phyloP scores from a whole-genome alignment of 2,113 vertebrate species.

The Glaucidium brasilianum region DNA sequence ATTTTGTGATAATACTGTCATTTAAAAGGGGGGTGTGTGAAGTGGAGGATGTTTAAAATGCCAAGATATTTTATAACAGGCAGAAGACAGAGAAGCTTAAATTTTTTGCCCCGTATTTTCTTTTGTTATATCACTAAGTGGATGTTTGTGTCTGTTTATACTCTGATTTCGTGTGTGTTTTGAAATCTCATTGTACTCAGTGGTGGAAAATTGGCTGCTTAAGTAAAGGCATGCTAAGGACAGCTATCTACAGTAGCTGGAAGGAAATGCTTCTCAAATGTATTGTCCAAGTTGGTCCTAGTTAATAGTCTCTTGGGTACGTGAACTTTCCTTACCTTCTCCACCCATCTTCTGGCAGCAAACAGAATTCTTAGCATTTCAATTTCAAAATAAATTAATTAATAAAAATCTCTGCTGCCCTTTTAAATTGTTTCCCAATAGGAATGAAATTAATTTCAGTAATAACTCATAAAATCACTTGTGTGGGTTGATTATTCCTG shows the following conservation, averaged over 20 bases:
- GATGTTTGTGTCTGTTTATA: constrained; percentile 57
- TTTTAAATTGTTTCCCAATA: background rate
- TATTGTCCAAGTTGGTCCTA: constrained; percentile 49
- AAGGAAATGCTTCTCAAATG: constrained; percentile 60
- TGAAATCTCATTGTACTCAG: constrained; percentile 57
- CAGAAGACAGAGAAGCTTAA: background rate
- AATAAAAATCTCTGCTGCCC: background rate
- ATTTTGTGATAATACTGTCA: background rate
- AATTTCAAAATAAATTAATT: background rate
- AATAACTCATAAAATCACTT: background rate
- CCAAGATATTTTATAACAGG: background rate
- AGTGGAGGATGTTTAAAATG: background rate
- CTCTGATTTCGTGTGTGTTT: constrained; percentile 21
- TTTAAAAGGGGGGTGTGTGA: background rate
- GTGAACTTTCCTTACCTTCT: constrained; percentile 53
- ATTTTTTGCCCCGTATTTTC: background rate
- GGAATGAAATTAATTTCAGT: background rate
- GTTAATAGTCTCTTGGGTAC: constrained; percentile 32
- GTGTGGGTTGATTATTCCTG: background rate
- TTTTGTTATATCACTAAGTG: constrained; percentile 56
- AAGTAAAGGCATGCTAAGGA: constrained; percentile 46
- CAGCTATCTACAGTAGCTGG: constrained; percentile 60
- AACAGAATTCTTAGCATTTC: background rate
- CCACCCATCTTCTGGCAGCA: constrained; percentile 52
- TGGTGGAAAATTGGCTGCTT: constrained; percentile 55